A percentile compares a stretch with the other conserved stretches of the same genome.
phyloP scores from a whole-genome alignment of 2,113 vertebrate species.

The Saimiri boliviensis region DNA sequence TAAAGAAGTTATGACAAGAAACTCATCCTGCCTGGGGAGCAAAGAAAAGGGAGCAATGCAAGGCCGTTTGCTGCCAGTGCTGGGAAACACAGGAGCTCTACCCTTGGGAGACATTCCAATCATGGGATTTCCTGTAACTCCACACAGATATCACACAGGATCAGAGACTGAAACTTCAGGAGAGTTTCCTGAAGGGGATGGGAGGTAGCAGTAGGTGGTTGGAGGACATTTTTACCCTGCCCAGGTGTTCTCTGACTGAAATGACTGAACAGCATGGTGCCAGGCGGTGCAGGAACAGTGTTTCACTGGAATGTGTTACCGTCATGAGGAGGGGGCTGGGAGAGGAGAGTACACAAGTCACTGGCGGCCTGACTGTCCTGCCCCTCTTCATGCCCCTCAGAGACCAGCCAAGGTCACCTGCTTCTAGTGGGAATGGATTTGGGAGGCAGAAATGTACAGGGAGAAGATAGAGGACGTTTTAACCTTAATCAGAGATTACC shows the following conservation, averaged over 20 bases:
- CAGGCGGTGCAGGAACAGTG: fast-evolving
- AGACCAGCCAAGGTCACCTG: neutral
- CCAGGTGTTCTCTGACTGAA: neutral
- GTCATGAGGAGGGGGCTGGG: no score
- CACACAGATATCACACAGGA: neutral
- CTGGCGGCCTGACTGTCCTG: neutral
- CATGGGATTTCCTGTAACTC: neutral
- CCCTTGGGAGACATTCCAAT: neutral
- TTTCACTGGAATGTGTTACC: neutral
- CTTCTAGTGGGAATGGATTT: neutral
- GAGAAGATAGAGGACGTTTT: neutral
- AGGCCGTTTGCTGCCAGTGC: neutral
- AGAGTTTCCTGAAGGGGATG: neutral
- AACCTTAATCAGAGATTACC: neutral
- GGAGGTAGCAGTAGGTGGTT: neutral
- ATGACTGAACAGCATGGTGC: fast-evolving
- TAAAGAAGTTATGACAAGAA: neutral
- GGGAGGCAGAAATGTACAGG: neutral
- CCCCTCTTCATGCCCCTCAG: neutral
- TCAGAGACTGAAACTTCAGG: neutral
- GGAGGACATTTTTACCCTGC: neutral
- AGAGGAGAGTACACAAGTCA: neutral
- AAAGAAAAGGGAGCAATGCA: neutral
- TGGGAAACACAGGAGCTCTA: neutral
- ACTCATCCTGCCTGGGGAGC: neutral